Conservation (phyloP, 2,113 vertebrate species). For the Trochalopteron elliotii region DNA sequence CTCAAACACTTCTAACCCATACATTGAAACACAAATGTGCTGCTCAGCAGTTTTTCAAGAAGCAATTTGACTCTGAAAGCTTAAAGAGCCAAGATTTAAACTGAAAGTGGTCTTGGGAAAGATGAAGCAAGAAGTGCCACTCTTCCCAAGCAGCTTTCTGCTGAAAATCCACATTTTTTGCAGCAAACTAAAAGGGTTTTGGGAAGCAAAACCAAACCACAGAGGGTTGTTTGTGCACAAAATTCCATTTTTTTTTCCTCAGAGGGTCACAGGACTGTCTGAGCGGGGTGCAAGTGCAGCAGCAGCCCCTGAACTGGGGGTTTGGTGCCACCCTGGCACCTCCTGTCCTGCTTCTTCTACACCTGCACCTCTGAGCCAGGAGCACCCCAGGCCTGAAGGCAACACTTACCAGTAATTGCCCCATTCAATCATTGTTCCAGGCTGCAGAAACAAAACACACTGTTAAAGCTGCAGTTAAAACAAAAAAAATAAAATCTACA, state of each 20-base stretch:
- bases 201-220: not conserved
- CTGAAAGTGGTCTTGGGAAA: not conserved
- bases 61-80: not conserved
- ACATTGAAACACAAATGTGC: slow-evolving; percentile 33
- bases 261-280: not conserved
- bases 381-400: not conserved
- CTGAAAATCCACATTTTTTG: not conserved
- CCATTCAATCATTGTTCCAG: slow-evolving; percentile 99
- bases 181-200: not conserved
- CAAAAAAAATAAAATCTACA: not conserved
- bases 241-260: not conserved
- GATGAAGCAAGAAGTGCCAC: not conserved
- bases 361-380: not conserved
- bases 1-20: slow-evolving; percentile 19
- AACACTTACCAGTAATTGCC: slow-evolving; percentile 94
- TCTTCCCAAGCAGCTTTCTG: not conserved
- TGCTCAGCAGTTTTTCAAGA: not conserved
- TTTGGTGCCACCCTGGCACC: not conserved
- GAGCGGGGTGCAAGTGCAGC: not conserved
- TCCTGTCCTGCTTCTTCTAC: not conserved
- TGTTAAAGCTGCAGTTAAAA: not conserved
- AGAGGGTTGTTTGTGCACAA: not conserved
- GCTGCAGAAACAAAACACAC: slow-evolving; percentile 74
- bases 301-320: not conserved
- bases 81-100: not conserved